Evolutionary conservation across 2,113 vertebrate genomes (phyloP).

Genomic region (Gallinago jamesoni): DNA sequence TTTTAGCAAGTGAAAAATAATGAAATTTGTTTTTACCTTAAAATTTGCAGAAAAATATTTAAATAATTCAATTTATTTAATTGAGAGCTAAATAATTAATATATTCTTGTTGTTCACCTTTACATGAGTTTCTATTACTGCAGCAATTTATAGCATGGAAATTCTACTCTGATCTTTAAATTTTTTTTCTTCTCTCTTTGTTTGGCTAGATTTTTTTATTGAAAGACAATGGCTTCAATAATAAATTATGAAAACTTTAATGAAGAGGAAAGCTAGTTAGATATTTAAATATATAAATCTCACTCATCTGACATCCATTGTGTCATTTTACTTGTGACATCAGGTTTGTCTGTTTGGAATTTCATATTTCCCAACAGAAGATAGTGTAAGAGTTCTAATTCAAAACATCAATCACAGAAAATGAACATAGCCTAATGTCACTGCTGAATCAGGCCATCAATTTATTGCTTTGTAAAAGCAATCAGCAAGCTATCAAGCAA

Average conservation of each 20-base stretch:
- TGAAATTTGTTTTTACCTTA: neutral
- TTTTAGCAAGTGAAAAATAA: slow-evolving; percentile 16
- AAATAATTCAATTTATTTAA: slow-evolving; percentile 63
- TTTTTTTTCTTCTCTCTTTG: neutral
- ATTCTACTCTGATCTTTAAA: neutral
- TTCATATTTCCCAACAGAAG: slow-evolving; percentile 63
- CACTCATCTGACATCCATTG: neutral
- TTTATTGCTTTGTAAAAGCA: slow-evolving; percentile 84
- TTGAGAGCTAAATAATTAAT: slow-evolving; percentile 58
- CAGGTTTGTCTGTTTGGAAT: slow-evolving; percentile 54
- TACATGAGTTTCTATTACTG: neutral
- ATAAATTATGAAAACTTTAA: slow-evolving; percentile 64
- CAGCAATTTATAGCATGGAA: neutral
- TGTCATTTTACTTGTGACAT: slow-evolving; percentile 57
- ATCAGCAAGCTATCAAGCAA: slow-evolving; percentile 83
- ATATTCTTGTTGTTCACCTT: slow-evolving; percentile 27
- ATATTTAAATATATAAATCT: slow-evolving; percentile 60
- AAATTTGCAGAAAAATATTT: slow-evolving; percentile 18
- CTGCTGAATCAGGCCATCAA: slow-evolving; percentile 79
- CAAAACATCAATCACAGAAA: slow-evolving; percentile 76
- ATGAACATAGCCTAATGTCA: slow-evolving; percentile 80
- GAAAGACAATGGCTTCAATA: slow-evolving; percentile 9
- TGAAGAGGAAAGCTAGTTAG: slow-evolving; percentile 37
- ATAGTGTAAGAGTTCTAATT: slow-evolving; percentile 69
- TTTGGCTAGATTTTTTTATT: slow-evolving; percentile 39